Evolutionary conservation across 2,888 invertebrate genomes (phyloP).

Genomic region (Sturmia bella): DNA sequence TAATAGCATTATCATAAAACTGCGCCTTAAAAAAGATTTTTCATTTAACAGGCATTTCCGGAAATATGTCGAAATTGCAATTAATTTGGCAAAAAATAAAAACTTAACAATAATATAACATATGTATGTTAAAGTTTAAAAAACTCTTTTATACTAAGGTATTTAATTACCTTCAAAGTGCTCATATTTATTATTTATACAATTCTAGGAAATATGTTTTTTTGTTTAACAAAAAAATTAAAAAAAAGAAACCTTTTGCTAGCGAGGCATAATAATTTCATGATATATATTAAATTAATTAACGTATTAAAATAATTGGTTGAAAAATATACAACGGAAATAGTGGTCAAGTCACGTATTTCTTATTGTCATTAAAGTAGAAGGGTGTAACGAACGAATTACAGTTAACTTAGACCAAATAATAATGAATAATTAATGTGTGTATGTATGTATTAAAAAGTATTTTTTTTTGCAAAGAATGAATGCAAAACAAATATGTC

Average conservation of each 20-base stretch:
- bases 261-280: background rate
- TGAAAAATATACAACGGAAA: constrained; percentile 17
- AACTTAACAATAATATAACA: constrained; percentile 28
- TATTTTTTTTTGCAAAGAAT: too few relatives aligned
- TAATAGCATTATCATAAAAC: constrained; percentile 5
- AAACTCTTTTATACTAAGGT: constrained; percentile 36
- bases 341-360: constrained; percentile 16
- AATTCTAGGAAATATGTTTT: constrained; percentile 41
- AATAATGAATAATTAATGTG: too few relatives aligned
- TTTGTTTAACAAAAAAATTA: background rate
- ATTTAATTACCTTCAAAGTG: constrained; percentile 56
- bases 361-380: background rate
- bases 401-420: too few relatives aligned
- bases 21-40: constrained; percentile 34
- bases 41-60: constrained; percentile 62
- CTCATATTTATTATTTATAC: background rate
- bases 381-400: too few relatives aligned
- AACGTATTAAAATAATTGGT: constrained; percentile 7
- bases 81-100: constrained; percentile 35
- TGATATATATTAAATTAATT: constrained; percentile 32
- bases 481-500: too few relatives aligned
- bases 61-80: constrained; percentile 67
- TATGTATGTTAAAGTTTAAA: constrained; percentile 52
- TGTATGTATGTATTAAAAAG: too few relatives aligned
- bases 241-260: constrained; percentile 19